These are phyloP conservation scores for Bombus fervidus DNA, from an alignment of 1,140 invertebrate species.

Conservation along the genomic window DNA sequence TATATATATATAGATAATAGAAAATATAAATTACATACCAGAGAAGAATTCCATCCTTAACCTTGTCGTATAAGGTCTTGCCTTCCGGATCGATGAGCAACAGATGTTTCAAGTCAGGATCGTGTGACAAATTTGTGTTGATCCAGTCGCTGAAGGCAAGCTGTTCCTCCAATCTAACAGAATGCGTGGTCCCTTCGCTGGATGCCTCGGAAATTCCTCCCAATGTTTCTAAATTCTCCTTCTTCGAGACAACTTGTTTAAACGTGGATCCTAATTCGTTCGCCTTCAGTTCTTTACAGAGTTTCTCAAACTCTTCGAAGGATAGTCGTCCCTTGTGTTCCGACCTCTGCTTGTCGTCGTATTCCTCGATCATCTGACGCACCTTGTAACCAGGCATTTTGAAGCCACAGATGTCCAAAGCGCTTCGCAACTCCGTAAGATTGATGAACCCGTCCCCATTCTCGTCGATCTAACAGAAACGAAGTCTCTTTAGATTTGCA, in stretches of 20 bases:
- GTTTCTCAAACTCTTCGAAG: slow-evolving; percentile 94
- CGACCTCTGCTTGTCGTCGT: slow-evolving; percentile 87
- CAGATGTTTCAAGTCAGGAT: slow-evolving; percentile 94
- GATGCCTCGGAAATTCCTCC: slow-evolving; percentile 97
- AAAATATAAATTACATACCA: slow-evolving; percentile 86
- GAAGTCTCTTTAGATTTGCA: slow-evolving; percentile 56
- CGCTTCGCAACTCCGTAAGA: slow-evolving; percentile 93
- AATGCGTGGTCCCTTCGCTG: slow-evolving; percentile 96
- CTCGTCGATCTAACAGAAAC: slow-evolving; percentile 89
- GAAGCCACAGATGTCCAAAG: slow-evolving; percentile 94
- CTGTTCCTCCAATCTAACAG: slow-evolving; percentile 96
- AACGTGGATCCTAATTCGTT: slow-evolving; percentile 95
- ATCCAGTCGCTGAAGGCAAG: slow-evolving; percentile 99
- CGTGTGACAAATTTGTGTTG: slow-evolving; percentile 94
- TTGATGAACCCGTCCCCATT: slow-evolving; percentile 96
- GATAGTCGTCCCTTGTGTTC: slow-evolving; percentile 90
- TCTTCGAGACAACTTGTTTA: slow-evolving; percentile 95
- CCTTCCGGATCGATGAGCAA: slow-evolving; percentile 96
- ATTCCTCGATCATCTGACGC: slow-evolving; percentile 94
- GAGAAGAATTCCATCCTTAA: slow-evolving; percentile 97
- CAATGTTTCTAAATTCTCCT: slow-evolving; percentile 95
- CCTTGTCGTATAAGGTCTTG: slow-evolving; percentile 94
- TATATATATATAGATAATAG: background rate
- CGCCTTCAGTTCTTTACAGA: slow-evolving; percentile 94
- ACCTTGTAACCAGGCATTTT: slow-evolving; percentile 97